Percentiles rank a stretch among this genome's conserved stretches.
These are phyloP conservation scores for Lates calcarifer DNA, from an alignment of 2,113 vertebrate genomes.

Conservation along the genomic window DNA sequence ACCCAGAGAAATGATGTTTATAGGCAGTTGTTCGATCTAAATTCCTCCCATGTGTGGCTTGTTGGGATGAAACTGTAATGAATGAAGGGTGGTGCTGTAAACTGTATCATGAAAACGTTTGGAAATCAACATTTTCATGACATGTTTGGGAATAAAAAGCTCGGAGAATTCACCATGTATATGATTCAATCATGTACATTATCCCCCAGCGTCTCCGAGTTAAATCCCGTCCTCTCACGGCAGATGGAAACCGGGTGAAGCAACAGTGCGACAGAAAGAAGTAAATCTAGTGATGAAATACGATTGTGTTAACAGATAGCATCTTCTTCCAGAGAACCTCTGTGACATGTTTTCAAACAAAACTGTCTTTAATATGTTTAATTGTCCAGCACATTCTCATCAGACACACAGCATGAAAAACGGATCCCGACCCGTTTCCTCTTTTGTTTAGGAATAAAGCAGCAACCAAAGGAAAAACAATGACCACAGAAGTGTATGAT, in stretches of 20 bases:
- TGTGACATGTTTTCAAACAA: too few species aligned
- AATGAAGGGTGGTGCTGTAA: neutral
- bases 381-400: neutral
- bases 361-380: too few species aligned
- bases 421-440: neutral
- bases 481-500: slow-evolving; percentile 20
- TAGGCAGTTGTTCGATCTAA: neutral
- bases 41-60: slow-evolving; percentile 1
- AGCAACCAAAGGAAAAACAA: neutral
- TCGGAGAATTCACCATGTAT: neutral
- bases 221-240: neutral
- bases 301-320: neutral
- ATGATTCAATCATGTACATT: slow-evolving; percentile 12
- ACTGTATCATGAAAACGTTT: slow-evolving; percentile 2
- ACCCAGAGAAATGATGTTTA: neutral
- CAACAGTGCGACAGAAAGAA: neutral
- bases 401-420: neutral
- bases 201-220: neutral
- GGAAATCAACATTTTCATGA: slow-evolving; percentile 26
- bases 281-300: slow-evolving; percentile 29
- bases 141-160: slow-evolving; percentile 15
- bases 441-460: slow-evolving; percentile 1
- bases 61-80: neutral
- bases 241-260: neutral
- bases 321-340: neutral